A percentile compares a stretch with the other conserved stretches of the same genome.
phyloP scores from a whole-genome alignment of 2,888 invertebrate genomes.

The Chymomyza amoena region DNA sequence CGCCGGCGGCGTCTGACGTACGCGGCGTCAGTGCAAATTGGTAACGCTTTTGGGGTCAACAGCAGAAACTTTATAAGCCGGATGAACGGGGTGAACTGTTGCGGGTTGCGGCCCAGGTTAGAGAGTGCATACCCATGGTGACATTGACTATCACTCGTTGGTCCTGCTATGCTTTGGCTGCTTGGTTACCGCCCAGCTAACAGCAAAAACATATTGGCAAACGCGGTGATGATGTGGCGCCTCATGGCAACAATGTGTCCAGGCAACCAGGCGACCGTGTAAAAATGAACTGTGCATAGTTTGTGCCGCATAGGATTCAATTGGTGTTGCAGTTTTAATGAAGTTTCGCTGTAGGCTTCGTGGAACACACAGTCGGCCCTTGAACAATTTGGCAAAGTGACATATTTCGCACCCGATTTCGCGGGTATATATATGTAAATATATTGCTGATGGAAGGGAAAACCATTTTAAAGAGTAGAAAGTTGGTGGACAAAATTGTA shows the following conservation, averaged over 20 bases:
- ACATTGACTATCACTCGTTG: background rate
- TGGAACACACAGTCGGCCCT: background rate
- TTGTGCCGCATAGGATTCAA: conserved; percentile 33
- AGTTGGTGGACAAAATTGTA: too few species aligned
- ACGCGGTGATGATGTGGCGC: conserved; percentile 12
- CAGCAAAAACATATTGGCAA: conserved; percentile 48
- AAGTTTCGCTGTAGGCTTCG: background rate
- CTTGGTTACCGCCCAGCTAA: background rate
- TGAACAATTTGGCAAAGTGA: background rate
- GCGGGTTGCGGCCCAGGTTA: conserved; percentile 7
- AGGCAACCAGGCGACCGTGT: conserved; percentile 33
- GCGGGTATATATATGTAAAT: background rate
- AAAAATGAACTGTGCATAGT: conserved; percentile 49
- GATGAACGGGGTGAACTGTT: background rate
- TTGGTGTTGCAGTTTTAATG: conserved; percentile 23
- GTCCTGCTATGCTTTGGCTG: background rate
- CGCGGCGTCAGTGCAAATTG: conserved; percentile 54
- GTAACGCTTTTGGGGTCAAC: conserved; percentile 62
- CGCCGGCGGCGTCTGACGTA: conserved; percentile 21
- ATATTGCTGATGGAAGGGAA: background rate
- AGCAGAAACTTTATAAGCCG: conserved; percentile 44
- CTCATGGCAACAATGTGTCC: conserved; percentile 12
- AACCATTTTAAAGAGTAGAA: too few species aligned
- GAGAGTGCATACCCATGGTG: background rate
- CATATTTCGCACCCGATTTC: background rate